These are phyloP conservation scores for Caenorhabditis macrosperma DNA, from an alignment of 2,888 invertebrate species.

Conservation along the genomic window DNA sequence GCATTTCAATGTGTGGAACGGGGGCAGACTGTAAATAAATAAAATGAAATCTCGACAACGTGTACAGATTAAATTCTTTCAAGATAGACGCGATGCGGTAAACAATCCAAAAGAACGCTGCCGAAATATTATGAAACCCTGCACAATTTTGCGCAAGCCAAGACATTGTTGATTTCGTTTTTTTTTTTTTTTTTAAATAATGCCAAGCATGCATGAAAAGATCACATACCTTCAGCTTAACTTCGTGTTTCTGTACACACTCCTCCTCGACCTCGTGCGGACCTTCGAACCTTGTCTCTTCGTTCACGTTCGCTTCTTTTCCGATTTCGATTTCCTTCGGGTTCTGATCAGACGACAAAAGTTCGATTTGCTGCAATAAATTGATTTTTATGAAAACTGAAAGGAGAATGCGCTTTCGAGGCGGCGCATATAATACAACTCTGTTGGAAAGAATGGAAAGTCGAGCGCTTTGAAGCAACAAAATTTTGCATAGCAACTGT, in stretches of 20 bases:
- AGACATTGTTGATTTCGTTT: background rate
- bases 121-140: constrained; percentile 19
- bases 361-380: background rate
- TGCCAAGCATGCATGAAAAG: no score
- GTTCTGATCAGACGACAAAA: background rate
- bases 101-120: background rate
- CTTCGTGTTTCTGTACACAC: background rate
- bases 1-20: constrained; percentile 36
- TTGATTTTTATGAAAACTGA: background rate
- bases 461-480: background rate
- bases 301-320: background rate
- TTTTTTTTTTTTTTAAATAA: background rate
- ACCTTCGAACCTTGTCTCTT: background rate
- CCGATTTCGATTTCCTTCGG: constrained; percentile 14
- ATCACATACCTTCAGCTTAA: constrained; percentile 7
- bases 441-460: no score
- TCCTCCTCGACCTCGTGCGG: constrained; percentile 11
- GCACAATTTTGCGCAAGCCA: constrained; percentile 32
- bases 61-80: background rate
- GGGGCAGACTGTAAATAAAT: constrained; percentile 37
- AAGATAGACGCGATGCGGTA: background rate
- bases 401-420: background rate
- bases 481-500: constrained; percentile 9
- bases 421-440: background rate
- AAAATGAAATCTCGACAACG: background rate